Evolutionary conservation across 2,888 invertebrate genomes (phyloP).

Genomic region (Phlogophora meticulosa): DNA sequence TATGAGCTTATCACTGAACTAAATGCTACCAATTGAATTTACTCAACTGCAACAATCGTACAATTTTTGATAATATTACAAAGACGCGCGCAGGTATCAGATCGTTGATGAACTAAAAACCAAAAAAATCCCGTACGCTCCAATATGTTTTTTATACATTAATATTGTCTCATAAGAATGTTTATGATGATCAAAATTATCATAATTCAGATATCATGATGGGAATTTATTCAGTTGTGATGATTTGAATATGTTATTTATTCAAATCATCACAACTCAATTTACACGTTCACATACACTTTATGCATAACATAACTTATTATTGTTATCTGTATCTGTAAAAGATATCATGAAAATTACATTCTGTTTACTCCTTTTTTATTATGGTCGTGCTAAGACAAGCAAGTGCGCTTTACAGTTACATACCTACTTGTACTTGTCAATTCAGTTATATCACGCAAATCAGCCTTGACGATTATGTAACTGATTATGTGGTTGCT

Average conservation of each 20-base stretch:
- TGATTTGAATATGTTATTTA: no score
- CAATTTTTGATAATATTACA: constrained; percentile 22
- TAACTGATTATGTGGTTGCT: neutral
- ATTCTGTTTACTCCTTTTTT: neutral
- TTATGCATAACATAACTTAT: neutral
- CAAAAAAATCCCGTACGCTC: neutral
- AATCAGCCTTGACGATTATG: neutral
- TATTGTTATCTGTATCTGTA: no score
- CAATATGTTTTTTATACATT: neutral
- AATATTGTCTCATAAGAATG: constrained; percentile 15
- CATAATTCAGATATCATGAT: constrained; percentile 4
- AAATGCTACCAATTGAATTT: constrained; percentile 12
- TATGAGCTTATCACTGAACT: constrained; percentile 49
- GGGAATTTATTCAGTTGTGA: no score
- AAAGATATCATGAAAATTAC: neutral
- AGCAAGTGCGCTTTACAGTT: neutral
- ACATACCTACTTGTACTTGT: neutral
- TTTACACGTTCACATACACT: constrained; percentile 10
- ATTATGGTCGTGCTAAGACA: neutral
- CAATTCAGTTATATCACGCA: neutral
- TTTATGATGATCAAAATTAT: constrained; percentile 13
- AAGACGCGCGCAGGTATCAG: neutral
- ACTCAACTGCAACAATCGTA: constrained; percentile 8
- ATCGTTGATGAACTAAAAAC: neutral
- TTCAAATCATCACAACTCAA: constrained; percentile 20